Evolutionary conservation across 2,797 vertebrate genomes (phyloP).

Genomic region (Orientallactaga sibirica): DNA sequence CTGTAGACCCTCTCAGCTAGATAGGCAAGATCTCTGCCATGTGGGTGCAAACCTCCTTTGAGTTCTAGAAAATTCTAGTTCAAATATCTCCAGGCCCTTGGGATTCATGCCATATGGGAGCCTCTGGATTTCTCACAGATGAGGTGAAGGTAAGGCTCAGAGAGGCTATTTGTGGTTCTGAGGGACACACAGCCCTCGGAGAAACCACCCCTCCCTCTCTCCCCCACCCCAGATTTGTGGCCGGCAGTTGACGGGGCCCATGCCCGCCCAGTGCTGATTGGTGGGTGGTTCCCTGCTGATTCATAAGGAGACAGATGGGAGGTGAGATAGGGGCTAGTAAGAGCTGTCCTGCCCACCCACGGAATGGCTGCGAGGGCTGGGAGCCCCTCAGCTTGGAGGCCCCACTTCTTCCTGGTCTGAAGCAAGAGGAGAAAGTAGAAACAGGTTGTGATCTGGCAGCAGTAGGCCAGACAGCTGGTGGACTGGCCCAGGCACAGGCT

Average conservation of each 20-base stretch:
- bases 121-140: not conserved
- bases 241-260: not conserved
- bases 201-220: fast-evolving
- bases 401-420: too few species aligned
- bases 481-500: constrained; percentile 1
- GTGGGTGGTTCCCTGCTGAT: constrained; percentile 52
- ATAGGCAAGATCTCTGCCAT: too few species aligned
- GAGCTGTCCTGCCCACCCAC: not conserved
- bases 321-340: not conserved
- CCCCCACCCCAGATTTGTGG: not conserved
- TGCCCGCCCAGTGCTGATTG: not conserved
- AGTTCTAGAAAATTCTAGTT: not conserved
- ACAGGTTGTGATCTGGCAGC: too few species aligned
- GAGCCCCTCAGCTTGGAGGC: too few species aligned
- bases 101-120: fast-evolving
- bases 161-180: not conserved
- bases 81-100: not conserved
- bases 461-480: not conserved
- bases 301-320: constrained; percentile 51
- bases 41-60: too few species aligned
- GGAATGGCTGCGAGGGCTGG: not conserved
- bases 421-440: too few species aligned
- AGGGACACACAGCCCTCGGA: not conserved
- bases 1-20: not conserved
- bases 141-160: not conserved